phyloP scores from a whole-genome alignment of 1,140 invertebrate genomes.

The Drosophila oshimai region DNA sequence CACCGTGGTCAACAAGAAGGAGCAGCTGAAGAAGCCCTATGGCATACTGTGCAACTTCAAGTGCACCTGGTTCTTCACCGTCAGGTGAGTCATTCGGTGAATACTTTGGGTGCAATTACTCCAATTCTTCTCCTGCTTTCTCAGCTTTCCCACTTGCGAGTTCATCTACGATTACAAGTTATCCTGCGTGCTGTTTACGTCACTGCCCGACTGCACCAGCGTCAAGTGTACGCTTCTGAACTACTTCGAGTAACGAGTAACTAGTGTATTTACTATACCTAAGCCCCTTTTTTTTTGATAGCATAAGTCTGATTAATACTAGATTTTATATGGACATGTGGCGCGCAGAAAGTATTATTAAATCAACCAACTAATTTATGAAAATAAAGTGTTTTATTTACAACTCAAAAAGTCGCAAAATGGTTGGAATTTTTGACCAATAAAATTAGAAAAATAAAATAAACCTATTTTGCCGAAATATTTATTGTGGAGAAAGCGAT shows the following conservation, averaged over 20 bases:
- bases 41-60: constrained; percentile 81
- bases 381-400: neutral
- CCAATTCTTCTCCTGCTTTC: neutral
- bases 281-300: constrained; percentile 34
- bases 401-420: neutral
- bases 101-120: too few species aligned
- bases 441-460: too few species aligned
- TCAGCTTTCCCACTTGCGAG: constrained; percentile 77
- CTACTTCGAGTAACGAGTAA: constrained; percentile 63
- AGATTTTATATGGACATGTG: constrained; percentile 54
- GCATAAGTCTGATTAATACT: constrained; percentile 51
- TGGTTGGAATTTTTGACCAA: too few species aligned
- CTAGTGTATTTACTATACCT: constrained; percentile 38
- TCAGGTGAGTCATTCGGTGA: constrained; percentile 48
- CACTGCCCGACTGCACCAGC: constrained; percentile 80
- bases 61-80: constrained; percentile 82
- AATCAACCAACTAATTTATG: constrained; percentile 18
- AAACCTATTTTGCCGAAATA: too few species aligned
- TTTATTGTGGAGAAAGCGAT: too few species aligned
- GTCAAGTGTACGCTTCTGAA: constrained; percentile 80
- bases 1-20: constrained; percentile 78
- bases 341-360: constrained; percentile 14
- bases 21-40: constrained; percentile 81
- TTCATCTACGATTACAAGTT: constrained; percentile 81
- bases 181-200: constrained; percentile 81